A percentile compares a stretch with the other conserved stretches of the same genome.
Conservation (phyloP, 2,888 invertebrate genomes). For the Dryocosmus kuriphilus region DNA sequence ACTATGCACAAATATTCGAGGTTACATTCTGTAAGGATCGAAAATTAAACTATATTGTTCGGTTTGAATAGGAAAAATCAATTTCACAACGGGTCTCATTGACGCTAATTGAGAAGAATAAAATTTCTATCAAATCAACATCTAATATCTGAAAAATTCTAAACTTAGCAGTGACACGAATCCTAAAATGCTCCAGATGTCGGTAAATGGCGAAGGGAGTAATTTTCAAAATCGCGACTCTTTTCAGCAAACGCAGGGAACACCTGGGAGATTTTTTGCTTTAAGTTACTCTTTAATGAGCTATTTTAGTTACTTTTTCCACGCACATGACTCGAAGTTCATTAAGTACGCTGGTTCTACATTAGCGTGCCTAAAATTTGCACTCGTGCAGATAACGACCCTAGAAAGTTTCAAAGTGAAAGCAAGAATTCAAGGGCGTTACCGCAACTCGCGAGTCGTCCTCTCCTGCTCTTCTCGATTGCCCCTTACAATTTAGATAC, state of each 20-base stretch:
- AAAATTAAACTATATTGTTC: slow-evolving; percentile 21
- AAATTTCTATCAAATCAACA: too few species aligned
- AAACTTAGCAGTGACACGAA: not conserved
- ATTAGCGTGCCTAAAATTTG: slow-evolving; percentile 40
- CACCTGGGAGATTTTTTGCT: not conserved
- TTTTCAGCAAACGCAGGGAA: not conserved
- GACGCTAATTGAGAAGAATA: too few species aligned
- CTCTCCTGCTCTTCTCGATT: slow-evolving; percentile 32
- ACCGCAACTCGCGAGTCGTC: slow-evolving; percentile 18
- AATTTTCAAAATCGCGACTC: too few species aligned
- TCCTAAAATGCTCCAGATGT: not conserved
- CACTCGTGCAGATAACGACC: slow-evolving; percentile 40
- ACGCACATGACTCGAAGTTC: slow-evolving; percentile 11
- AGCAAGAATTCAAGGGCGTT: slow-evolving; percentile 38
- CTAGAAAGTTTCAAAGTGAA: slow-evolving; percentile 37
- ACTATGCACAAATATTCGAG: not conserved
- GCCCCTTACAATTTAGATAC: slow-evolving; percentile 30
- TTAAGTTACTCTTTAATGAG: slow-evolving; percentile 14
- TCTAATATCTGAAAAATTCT: too few species aligned
- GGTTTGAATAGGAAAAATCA: not conserved
- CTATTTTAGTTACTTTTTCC: slow-evolving; percentile 21
- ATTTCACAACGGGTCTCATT: too few species aligned
- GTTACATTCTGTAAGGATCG: not conserved
- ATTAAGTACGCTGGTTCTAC: slow-evolving; percentile 12
- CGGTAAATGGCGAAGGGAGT: too few species aligned